A percentile compares a stretch with the other conserved stretches of the same genome.
Evolutionary conservation across 2,888 invertebrate genomes (phyloP).

Genomic region (Muscina levida): DNA sequence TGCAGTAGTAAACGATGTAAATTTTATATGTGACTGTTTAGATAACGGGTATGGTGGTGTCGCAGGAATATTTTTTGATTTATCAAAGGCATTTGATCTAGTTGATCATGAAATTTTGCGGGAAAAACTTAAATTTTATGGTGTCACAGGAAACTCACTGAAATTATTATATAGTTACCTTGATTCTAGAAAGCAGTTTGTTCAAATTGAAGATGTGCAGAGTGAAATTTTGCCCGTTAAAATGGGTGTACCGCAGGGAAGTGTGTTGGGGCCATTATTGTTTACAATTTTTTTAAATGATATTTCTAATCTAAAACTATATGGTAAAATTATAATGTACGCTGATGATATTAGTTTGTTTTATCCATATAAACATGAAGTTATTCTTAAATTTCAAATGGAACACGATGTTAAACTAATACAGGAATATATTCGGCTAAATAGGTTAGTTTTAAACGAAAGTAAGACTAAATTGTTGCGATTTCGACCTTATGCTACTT

Average conservation of each 20-base stretch:
- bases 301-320: slow-evolving; percentile 1
- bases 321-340: slow-evolving; percentile 12
- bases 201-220: neutral
- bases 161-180: slow-evolving; percentile 7
- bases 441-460: neutral
- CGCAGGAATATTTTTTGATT: slow-evolving; percentile 11
- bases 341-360: slow-evolving; percentile 11
- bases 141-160: neutral
- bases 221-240: neutral
- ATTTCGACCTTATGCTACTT: neutral
- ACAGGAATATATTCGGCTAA: neutral
- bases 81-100: slow-evolving; percentile 37
- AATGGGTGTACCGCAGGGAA: slow-evolving; percentile 1
- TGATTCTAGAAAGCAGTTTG: neutral
- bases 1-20: neutral
- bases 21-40: slow-evolving; percentile 6
- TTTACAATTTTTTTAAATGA: slow-evolving; percentile 7
- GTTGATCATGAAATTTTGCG: slow-evolving; percentile 30
- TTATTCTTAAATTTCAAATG: neutral
- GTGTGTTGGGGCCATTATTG: slow-evolving; percentile 3
- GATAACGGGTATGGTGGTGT: slow-evolving; percentile 2
- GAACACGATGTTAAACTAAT: neutral
- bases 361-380: neutral
- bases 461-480: neutral
- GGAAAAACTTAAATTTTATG: slow-evolving; percentile 1